Percentiles rank a stretch among this genome's conserved stretches.
phyloP scores from a whole-genome alignment of 2,888 invertebrate genomes.

The Tenthredo amoena region DNA sequence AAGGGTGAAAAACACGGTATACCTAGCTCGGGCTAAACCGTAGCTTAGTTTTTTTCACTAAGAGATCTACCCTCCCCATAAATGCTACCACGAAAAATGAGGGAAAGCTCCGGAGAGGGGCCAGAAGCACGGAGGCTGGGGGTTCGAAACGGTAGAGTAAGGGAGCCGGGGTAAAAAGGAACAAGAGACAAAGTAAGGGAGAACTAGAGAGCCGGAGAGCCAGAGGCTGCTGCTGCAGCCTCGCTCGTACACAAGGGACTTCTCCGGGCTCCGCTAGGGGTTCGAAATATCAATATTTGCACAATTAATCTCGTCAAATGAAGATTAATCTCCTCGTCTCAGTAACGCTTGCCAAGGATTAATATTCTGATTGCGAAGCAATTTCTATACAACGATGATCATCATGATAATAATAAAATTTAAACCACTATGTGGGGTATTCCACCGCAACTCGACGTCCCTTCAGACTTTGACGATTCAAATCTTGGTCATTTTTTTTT shows the following conservation, averaged over 20 bases:
- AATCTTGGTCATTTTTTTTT: background rate
- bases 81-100: conserved; percentile 35
- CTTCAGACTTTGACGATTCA: background rate
- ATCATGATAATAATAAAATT: background rate
- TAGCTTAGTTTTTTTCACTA: conserved; percentile 36
- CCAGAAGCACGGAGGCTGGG: background rate
- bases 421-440: background rate
- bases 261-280: background rate
- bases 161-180: background rate
- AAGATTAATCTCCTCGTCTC: conserved; percentile 51
- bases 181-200: conserved; percentile 13
- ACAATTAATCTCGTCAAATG: conserved; percentile 53
- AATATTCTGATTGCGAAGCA: conserved; percentile 51
- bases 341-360: conserved; percentile 49
- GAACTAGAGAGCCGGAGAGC: background rate
- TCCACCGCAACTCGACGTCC: background rate
- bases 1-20: conserved; percentile 40
- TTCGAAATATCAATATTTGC: conserved; percentile 51
- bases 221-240: background rate
- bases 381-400: conserved; percentile 18
- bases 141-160: background rate
- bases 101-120: conserved; percentile 15
- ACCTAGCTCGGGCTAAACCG: conserved; percentile 22
- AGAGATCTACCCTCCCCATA: conserved; percentile 39
- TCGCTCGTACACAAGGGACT: conserved; percentile 10